Conservation (phyloP, 2,797 vertebrate genomes). For the Fundulus diaphanus region DNA sequence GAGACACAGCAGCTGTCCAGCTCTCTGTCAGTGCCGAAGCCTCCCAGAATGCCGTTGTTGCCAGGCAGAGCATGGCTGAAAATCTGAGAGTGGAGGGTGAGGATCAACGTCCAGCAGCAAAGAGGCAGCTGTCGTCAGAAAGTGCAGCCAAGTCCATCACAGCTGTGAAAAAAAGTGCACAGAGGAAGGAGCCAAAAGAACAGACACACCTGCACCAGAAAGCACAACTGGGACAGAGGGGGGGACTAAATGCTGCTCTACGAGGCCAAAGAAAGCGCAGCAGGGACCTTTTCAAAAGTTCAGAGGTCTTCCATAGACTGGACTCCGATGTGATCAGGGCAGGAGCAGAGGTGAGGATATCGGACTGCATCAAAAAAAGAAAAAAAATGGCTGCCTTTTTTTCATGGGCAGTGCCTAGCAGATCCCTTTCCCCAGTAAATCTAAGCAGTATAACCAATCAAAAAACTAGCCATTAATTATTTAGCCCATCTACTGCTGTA, state of each 20-base stretch:
- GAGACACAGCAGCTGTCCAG: neutral
- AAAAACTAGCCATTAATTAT: slow-evolving; percentile 1
- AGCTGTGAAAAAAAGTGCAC: slow-evolving; percentile 80
- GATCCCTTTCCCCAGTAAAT: neutral
- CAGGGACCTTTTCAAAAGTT: slow-evolving; percentile 77
- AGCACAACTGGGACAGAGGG: slow-evolving; percentile 28
- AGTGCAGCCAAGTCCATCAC: slow-evolving; percentile 75
- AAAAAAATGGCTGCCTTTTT: neutral
- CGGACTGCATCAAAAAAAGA: neutral
- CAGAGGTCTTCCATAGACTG: slow-evolving; percentile 75
- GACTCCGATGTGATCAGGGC: slow-evolving; percentile 74
- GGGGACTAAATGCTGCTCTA: fast-evolving
- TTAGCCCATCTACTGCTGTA: neutral
- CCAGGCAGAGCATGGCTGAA: slow-evolving; percentile 60
- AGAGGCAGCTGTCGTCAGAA: slow-evolving; percentile 83
- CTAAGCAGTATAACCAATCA: neutral
- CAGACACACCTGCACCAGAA: slow-evolving; percentile 33
- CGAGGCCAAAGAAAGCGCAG: slow-evolving; percentile 61
- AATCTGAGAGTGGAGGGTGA: slow-evolving; percentile 69
- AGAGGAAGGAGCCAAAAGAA: slow-evolving; percentile 70
- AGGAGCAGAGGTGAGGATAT: slow-evolving; percentile 75
- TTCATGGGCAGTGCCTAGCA: neutral
- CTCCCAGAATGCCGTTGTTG: slow-evolving; percentile 31
- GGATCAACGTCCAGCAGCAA: slow-evolving; percentile 77
- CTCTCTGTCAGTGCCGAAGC: slow-evolving; percentile 17